Base-by-base conservation (phyloP, 2,113 vertebrate species). In the Anthoscopus minutus region DNA sequence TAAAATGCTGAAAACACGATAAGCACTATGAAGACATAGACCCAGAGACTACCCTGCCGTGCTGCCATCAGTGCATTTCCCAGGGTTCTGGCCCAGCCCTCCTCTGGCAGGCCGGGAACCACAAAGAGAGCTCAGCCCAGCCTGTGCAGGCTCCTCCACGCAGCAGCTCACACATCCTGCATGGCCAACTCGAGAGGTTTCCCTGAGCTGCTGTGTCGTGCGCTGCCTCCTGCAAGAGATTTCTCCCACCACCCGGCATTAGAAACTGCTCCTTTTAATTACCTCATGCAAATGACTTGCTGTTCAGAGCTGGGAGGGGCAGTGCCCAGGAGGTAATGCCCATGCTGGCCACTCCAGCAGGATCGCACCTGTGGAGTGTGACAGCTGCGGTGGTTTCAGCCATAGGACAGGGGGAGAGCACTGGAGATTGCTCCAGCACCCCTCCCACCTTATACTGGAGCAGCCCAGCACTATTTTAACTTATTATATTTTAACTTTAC, bases 131-230 rank as follows among this genome's bases (percentile, higher is more conserved):
- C 62, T 40, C 18, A 58, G 42, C 42, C 27, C 10, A 40, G 62
- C 1, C 3, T 13, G 13, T 11, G 33, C 76, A 54, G 86, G n/a
- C 56, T 85, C 4, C 51, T 15, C 54, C 31, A 10, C 4, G 7
- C 23, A 28, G 27, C 33, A 64, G 20, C 48, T 71, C 53, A 15
- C 44, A 13, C 0, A 0, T 30, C 71, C 70, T n/a, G 42, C 0
- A 0, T 0, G 1, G 24, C 60, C 80, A 57, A 3, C 21, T 37
- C 3, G 0, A 54, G 25, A 67, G 15, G 21, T 7, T 48, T 72
- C 80, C 60, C 64, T 19, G 62, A 53, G 30, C 77, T 12, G 23
- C 25, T 5, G 15, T 4, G 4, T 4, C 1, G 0, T 28, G 40
- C 31, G 10, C n/a, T 7, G 18, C 23, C 45, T 62, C 10, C 0